phyloP scores from a whole-genome alignment of 2,797 vertebrate species.

The Staurois parvus region DNA sequence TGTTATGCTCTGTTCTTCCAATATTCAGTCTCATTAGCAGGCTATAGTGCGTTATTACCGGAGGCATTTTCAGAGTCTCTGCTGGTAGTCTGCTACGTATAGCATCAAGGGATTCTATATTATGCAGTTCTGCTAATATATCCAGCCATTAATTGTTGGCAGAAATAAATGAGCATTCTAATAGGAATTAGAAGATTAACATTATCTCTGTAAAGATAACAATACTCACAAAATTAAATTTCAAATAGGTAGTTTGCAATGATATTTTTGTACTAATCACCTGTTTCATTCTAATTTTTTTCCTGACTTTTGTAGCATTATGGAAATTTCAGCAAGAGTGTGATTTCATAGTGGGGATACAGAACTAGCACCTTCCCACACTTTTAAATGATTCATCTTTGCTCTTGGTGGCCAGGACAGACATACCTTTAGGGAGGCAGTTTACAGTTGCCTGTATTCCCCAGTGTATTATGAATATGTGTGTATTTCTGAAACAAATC shows the following conservation, averaged over 20 bases:
- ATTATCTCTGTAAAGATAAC: not conserved
- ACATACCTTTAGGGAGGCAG: no score
- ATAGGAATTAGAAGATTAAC: not conserved
- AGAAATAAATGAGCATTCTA: not conserved
- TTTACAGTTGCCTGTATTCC: no score
- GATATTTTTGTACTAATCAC: no score
- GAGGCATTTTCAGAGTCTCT: not conserved
- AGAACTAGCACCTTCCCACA: no score
- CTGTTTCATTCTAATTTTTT: no score
- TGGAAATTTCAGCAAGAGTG: no score
- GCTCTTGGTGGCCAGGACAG: no score
- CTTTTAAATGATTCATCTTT: no score
- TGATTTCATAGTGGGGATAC: no score
- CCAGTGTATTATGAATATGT: no score
- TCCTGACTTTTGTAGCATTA: no score
- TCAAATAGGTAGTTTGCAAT: not conserved
- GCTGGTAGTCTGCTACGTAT: conserved; percentile 3
- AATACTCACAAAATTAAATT: not conserved
- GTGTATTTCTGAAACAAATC: no score
- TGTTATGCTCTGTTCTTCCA: not conserved
- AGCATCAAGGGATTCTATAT: not conserved
- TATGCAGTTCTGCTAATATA: not conserved
- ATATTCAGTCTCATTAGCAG: not conserved
- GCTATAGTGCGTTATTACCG: not conserved
- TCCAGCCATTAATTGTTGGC: not conserved